Percentiles rank a stretch among this genome's conserved stretches.
These are phyloP conservation scores for Balaenoptera acutorostrata DNA, from an alignment of 2,113 vertebrate species.

Conservation along the genomic window DNA sequence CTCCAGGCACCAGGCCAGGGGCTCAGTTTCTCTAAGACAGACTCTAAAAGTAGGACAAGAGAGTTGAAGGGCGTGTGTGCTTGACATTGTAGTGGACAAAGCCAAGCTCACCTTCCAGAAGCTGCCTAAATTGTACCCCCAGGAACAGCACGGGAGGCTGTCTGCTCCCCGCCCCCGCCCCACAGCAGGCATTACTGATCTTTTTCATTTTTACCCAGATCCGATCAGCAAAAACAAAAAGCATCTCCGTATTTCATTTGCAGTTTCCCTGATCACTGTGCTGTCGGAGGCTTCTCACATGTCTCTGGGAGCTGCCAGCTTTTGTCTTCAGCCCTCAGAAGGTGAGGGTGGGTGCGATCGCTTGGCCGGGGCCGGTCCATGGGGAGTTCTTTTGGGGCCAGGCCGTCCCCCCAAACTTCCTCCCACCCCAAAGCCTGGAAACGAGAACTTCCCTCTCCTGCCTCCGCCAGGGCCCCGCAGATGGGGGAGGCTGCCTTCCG, in stretches of 20 bases:
- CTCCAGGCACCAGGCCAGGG: not conserved
- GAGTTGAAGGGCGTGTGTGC: accelerated
- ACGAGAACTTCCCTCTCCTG: slow-evolving; percentile 48
- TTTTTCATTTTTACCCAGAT: not conserved
- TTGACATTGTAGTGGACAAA: not conserved
- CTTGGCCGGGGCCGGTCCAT: not conserved
- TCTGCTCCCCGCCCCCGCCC: accelerated
- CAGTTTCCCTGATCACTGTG: accelerated
- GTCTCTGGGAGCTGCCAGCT: not conserved
- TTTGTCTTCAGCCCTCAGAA: not conserved
- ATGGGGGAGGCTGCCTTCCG: slow-evolving; percentile 45
- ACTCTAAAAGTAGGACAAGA: not conserved
- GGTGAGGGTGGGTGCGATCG: not conserved
- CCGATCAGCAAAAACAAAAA: not conserved
- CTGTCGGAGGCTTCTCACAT: accelerated
- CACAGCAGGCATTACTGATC: not conserved
- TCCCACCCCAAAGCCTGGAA: slow-evolving; percentile 33
- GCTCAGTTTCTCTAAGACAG: not conserved
- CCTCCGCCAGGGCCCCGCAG: not conserved
- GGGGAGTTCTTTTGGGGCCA: not conserved
- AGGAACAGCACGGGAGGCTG: no score
- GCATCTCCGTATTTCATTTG: not conserved
- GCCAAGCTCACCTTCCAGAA: not conserved
- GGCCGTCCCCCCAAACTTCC: slow-evolving; percentile 23
- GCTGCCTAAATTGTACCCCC: not conserved